phyloP scores from a whole-genome alignment of 2,113 vertebrate genomes.

The Shinisaurus crocodilurus region DNA sequence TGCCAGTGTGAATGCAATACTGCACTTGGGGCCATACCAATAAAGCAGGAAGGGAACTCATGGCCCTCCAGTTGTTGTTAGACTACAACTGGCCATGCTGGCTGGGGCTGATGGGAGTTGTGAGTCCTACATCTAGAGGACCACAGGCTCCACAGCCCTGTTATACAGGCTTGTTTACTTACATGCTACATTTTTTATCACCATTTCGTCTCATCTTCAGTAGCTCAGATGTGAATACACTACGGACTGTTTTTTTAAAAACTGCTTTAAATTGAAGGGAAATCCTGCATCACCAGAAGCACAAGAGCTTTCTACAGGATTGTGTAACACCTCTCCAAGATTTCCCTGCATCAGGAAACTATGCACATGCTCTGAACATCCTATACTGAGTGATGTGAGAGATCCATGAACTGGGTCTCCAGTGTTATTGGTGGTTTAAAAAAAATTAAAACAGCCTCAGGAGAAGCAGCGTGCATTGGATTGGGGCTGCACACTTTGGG shows the following conservation, averaged over 20 bases:
- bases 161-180: neutral
- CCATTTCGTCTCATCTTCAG: neutral
- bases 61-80: no score
- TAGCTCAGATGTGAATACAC: neutral
- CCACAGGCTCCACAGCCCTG: no score
- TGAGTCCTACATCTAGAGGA: no score
- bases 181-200: neutral
- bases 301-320: neutral
- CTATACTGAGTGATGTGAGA: neutral
- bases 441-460: neutral
- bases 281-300: neutral
- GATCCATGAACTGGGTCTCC: neutral
- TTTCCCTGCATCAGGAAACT: neutral
- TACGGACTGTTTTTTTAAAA: neutral
- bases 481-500: neutral
- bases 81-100: no score
- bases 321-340: neutral
- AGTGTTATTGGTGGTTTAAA: neutral
- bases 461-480: neutral
- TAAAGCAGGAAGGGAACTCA: neutral
- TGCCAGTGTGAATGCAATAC: neutral
- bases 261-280: neutral
- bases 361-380: neutral
- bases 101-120: no score
- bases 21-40: neutral